Evolutionary conservation across 2,113 vertebrate genomes (phyloP), one percentile per base, ranked within the genome.

Genomic region (Halichoerus grypus): DNA sequence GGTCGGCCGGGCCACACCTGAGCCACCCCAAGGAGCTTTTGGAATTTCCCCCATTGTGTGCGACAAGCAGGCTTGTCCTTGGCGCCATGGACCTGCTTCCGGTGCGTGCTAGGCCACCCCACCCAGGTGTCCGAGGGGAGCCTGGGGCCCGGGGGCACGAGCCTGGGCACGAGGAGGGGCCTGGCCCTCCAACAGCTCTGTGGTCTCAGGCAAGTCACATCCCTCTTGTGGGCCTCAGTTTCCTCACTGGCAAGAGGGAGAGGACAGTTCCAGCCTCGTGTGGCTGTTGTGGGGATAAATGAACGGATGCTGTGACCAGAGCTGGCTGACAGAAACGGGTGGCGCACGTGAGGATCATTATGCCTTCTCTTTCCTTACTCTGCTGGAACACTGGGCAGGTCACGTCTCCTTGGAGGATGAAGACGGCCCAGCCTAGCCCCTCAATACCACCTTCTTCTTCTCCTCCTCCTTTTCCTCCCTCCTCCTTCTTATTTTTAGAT

Each of bases 291-390:
- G 81, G 12, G 55, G 28, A 24, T 36, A 39, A n/a, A 11, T 0
- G 24, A 53, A 36, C 5, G n/a, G n/a, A 21, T 7, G 3, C 74
- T 4, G 8, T 49, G 42, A 21, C 53, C 26, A 84, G 92, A n/a
- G 31, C 0, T 24, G 61, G 83, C 57, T 24, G 57, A 0, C 8
- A 1, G 1, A 15, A 6, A 24, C 42, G 16, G 63, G 18, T 0
- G 6, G 19, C 4, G 28, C 36, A 1, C 0, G 1, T 4, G 67
- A 4, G 42, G 49, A 39, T 15, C 2, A 9, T 0, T 4, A 5
- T 12, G 19, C 19, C 65, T 79, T 53, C n/a, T 55, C 36, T 51
- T 33, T 71, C 74, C 71, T 80, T 46, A 61, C 21, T 51, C 10
- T 24, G 42, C 55, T 2, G 46, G 39, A 21, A 51, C 79, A 4